Conservation (phyloP, 2,797 vertebrate species). For the Smutsia temminckii region DNA sequence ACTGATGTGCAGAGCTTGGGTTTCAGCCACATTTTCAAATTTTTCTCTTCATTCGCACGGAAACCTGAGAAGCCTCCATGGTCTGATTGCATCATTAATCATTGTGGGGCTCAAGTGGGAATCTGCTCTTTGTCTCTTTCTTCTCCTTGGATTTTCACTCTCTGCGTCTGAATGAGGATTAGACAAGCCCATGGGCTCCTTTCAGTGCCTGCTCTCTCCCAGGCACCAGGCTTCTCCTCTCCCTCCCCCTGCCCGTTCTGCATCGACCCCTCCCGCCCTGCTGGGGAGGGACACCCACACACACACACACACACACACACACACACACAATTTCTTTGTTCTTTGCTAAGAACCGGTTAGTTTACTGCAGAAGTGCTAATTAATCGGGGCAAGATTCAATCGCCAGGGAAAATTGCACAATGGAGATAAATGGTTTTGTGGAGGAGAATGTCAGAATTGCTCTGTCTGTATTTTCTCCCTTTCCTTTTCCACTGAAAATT, state of each 20-base stretch:
- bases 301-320: not conserved
- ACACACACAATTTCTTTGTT: not conserved
- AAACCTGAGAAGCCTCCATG: slow-evolving; percentile 49
- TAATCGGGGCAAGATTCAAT: not conserved
- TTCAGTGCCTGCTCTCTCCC: not conserved
- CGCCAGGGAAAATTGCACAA: not conserved
- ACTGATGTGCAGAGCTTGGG: slow-evolving; percentile 31
- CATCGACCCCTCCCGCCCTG: not conserved
- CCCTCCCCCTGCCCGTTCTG: too few relatives aligned
- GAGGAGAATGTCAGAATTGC: not conserved
- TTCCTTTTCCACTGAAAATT: not conserved
- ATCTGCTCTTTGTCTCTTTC: not conserved
- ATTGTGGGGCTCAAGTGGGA: not conserved
- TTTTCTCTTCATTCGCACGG: slow-evolving; percentile 58
- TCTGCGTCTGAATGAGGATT: not conserved
- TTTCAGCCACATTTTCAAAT: slow-evolving; percentile 44
- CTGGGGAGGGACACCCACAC: not conserved
- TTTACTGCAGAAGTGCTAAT: slow-evolving; percentile 41
- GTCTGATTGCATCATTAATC: slow-evolving; percentile 56
- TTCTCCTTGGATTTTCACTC: not conserved
- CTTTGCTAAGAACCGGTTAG: not conserved
- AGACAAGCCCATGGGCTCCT: not conserved
- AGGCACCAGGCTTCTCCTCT: not conserved
- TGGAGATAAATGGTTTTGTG: not conserved
- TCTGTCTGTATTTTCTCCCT: not conserved